A percentile compares a stretch with the other conserved stretches of the same genome.
Evolutionary conservation across 2,888 invertebrate species (phyloP).

Genomic region (Hipparchia sbordonii): DNA sequence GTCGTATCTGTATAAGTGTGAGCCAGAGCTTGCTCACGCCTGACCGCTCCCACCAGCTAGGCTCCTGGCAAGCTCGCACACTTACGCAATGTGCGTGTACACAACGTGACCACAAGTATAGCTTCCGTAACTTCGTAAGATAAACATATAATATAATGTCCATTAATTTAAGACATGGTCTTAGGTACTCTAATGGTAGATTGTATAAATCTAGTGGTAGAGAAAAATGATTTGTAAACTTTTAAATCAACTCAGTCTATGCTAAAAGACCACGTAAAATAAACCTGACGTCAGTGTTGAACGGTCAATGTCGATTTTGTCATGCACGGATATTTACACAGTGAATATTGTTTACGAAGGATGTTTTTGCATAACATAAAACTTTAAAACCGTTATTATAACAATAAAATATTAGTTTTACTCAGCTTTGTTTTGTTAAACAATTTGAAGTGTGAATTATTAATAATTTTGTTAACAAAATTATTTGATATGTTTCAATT

Average conservation of each 20-base stretch:
- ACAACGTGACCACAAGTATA: too few relatives aligned
- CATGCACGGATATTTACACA: slow-evolving; percentile 33
- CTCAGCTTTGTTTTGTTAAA: slow-evolving; percentile 9
- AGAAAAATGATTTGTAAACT: background rate
- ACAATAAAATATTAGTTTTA: background rate
- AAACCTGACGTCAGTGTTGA: slow-evolving; percentile 21
- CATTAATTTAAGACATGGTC: too few relatives aligned
- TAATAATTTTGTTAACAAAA: background rate
- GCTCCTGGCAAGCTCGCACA: too few relatives aligned
- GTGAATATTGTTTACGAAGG: slow-evolving; percentile 1
- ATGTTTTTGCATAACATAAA: slow-evolving; percentile 4
- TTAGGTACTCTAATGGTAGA: too few relatives aligned
- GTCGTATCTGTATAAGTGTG: too few relatives aligned
- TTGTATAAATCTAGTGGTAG: too few relatives aligned
- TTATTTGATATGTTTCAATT: background rate
- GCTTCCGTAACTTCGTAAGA: too few relatives aligned
- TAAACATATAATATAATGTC: too few relatives aligned
- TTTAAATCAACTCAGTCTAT: background rate
- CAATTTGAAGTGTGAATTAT: slow-evolving; percentile 13
- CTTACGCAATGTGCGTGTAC: too few relatives aligned
- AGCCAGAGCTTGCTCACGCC: too few relatives aligned
- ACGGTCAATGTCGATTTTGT: slow-evolving; percentile 40
- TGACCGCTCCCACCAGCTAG: too few relatives aligned
- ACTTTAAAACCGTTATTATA: slow-evolving; percentile 13
- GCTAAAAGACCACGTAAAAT: background rate